These are phyloP conservation scores for Dryocosmus kuriphilus DNA, from an alignment of 2,888 invertebrate genomes.

Conservation along the genomic window DNA sequence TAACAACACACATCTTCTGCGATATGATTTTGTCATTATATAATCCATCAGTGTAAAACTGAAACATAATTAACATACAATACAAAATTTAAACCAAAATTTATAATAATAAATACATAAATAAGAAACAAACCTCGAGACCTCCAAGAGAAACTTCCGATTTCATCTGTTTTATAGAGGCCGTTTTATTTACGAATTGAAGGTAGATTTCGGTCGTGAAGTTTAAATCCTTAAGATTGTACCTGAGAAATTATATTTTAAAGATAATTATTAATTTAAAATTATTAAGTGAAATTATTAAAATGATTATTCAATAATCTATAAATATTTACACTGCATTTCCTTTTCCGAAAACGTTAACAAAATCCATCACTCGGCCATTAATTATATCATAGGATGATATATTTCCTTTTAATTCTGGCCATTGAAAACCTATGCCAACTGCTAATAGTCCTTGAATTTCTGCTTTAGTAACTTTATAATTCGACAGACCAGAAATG, in stretches of 20 bases:
- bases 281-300: not conserved
- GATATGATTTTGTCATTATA: not conserved
- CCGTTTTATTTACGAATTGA: not conserved
- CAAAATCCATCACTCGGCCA: slow-evolving; percentile 32
- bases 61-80: too few relatives aligned
- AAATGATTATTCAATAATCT: not conserved
- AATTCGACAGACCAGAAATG: slow-evolving; percentile 48
- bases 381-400: slow-evolving; percentile 42
- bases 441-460: slow-evolving; percentile 43
- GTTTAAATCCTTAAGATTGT: not conserved
- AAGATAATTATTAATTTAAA: not conserved
- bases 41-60: slow-evolving; percentile 2
- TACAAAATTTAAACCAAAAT: too few relatives aligned
- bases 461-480: slow-evolving; percentile 48
- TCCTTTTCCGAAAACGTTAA: slow-evolving; percentile 52
- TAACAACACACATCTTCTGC: not conserved
- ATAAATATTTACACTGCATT: slow-evolving; percentile 45
- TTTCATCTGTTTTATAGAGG: slow-evolving; percentile 1
- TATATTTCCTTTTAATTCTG: slow-evolving; percentile 37
- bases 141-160: slow-evolving; percentile 5
- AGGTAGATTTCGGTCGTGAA: not conserved
- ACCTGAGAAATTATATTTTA: not conserved
- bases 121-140: not conserved
- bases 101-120: not conserved
- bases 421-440: slow-evolving; percentile 45